A percentile compares a stretch with the other conserved stretches of the same genome.
Conservation (phyloP, 2,888 invertebrate species). For the Erynnis tages region DNA sequence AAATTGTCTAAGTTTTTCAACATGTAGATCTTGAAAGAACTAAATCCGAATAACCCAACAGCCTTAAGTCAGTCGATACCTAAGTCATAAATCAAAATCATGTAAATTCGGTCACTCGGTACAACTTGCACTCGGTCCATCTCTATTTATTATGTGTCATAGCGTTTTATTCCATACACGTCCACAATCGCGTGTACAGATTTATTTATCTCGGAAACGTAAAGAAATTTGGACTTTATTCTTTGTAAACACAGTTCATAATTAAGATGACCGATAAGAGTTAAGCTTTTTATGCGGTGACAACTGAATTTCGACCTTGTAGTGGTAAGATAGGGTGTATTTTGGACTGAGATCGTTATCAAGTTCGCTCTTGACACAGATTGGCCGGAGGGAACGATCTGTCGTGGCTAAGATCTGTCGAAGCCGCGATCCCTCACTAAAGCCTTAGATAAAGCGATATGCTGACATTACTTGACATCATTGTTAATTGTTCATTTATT, state of each 20-base stretch:
- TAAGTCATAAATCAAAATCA: no score
- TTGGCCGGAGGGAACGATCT: conserved; percentile 58
- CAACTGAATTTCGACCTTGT: conserved; percentile 4
- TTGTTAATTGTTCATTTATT: no score
- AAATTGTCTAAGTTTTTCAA: no score
- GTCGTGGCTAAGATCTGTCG: conserved; percentile 50
- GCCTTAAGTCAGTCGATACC: no score
- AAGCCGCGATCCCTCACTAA: conserved; percentile 29
- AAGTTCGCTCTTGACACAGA: conserved; percentile 65
- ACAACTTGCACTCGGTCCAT: no score
- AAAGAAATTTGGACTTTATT: conserved; percentile 1
- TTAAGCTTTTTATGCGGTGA: background rate
- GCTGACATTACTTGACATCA: background rate
- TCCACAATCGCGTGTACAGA: conserved; percentile 37
- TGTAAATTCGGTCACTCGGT: no score
- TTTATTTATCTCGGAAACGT: conserved; percentile 27
- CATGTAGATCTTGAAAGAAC: no score
- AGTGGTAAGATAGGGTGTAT: conserved; percentile 25
- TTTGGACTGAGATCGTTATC: conserved; percentile 9
- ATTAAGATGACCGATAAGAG: background rate
- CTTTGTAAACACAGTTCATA: background rate
- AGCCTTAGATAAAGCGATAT: background rate
- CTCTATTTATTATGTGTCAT: conserved; percentile 23
- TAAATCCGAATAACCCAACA: no score
- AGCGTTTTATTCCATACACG: conserved; percentile 52